A percentile compares a stretch with the other conserved stretches of the same genome.
These are phyloP conservation scores for Ctenomys sociabilis DNA, from an alignment of 2,113 vertebrate genomes.

Conservation along the genomic window DNA sequence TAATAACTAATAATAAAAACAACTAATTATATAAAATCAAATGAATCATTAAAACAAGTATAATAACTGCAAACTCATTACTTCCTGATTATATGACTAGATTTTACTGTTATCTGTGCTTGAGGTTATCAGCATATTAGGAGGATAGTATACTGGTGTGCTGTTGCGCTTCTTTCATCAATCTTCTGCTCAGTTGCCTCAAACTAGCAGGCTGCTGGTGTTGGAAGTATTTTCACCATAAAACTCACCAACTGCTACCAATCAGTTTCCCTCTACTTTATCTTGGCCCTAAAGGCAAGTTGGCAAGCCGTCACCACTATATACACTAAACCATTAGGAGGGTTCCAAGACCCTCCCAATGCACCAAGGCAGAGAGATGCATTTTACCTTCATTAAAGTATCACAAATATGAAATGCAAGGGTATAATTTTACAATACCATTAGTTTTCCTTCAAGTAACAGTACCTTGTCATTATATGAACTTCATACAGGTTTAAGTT, in stretches of 20 bases:
- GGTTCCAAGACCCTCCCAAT: background rate
- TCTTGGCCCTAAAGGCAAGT: background rate
- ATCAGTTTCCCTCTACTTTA: background rate
- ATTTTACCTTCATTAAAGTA: background rate
- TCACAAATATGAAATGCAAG: background rate
- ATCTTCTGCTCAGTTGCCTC: background rate
- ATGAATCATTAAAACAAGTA: slow-evolving; percentile 45
- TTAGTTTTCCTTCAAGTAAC: background rate
- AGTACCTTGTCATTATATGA: background rate
- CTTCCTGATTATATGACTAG: background rate
- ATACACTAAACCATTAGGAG: background rate
- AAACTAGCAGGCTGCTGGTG: background rate
- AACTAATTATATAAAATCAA: slow-evolving; percentile 42
- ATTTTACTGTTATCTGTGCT: background rate
- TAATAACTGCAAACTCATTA: slow-evolving; percentile 15
- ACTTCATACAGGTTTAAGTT: slow-evolving; percentile 45
- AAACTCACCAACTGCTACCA: background rate
- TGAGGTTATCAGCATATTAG: background rate
- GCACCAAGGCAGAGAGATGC: background rate
- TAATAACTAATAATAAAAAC: background rate
- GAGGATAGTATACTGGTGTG: background rate
- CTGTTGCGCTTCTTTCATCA: fast-evolving
- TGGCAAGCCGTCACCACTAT: background rate
- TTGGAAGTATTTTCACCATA: background rate
- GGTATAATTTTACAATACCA: background rate